Conservation (phyloP, 2,113 vertebrate genomes). For the Podarcis muralis region DNA sequence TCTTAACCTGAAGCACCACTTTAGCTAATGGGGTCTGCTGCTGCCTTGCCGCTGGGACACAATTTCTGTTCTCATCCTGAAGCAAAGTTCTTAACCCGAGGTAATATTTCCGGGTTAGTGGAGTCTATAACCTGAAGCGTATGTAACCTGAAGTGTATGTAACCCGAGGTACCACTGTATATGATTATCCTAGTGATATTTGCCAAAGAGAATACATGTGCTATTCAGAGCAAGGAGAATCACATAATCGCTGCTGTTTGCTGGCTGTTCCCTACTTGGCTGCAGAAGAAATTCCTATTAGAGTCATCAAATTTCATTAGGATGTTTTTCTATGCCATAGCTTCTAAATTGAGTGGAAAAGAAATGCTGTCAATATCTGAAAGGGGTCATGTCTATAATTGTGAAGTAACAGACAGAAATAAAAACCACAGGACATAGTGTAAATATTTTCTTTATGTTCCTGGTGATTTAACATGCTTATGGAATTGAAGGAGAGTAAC, state of each 20-base stretch:
- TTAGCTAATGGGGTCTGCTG: no score
- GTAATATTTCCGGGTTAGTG: no score
- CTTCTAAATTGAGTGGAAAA: background rate
- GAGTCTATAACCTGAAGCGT: no score
- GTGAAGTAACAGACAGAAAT: background rate
- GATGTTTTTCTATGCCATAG: background rate
- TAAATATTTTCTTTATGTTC: background rate
- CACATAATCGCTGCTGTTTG: background rate
- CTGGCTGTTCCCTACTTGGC: background rate
- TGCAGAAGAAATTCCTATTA: background rate
- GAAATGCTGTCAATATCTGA: background rate
- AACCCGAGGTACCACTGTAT: background rate
- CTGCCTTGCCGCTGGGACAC: no score
- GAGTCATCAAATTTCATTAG: background rate
- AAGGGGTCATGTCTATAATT: background rate
- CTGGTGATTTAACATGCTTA: background rate
- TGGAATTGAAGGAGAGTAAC: background rate
- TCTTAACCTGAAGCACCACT: no score
- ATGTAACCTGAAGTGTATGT: no score
- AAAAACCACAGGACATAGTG: background rate
- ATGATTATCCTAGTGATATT: background rate
- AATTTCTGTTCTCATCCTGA: no score
- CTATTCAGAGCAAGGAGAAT: background rate
- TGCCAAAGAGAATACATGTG: background rate
- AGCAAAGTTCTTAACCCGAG: no score